A percentile compares a stretch with the other conserved stretches of the same genome.
phyloP scores from a whole-genome alignment of 2,797 vertebrate genomes.

The Gymnocypris eckloni region DNA sequence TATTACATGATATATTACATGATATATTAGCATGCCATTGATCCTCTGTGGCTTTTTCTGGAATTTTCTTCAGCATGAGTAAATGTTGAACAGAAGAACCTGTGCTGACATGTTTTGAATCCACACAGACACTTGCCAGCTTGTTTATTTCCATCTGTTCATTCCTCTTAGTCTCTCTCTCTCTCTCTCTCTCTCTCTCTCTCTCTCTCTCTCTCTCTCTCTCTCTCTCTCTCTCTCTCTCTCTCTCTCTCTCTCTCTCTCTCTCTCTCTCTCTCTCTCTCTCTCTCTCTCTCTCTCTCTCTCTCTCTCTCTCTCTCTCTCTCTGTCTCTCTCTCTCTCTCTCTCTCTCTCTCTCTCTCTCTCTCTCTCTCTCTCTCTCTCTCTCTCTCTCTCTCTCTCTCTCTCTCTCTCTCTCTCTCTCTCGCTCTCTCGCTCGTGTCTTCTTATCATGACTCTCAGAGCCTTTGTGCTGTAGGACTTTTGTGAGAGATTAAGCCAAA shows the following conservation, averaged over 20 bases:
- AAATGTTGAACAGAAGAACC: slow-evolving; percentile 32
- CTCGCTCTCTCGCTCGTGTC: slow-evolving; percentile 4
- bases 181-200: not conserved
- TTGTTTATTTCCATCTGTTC: slow-evolving; percentile 40
- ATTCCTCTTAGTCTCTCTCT: not conserved
- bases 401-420: not conserved
- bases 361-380: too few species aligned
- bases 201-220: not conserved
- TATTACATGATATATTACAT: not conserved
- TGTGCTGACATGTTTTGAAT: slow-evolving; percentile 59
- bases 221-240: slow-evolving; percentile 4
- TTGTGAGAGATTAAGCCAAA: slow-evolving; percentile 24
- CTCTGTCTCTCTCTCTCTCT: not conserved
- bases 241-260: not conserved
- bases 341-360: not conserved
- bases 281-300: not conserved
- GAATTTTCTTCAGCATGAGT: slow-evolving; percentile 38
- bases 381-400: too few species aligned
- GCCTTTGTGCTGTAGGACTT: slow-evolving; percentile 20
- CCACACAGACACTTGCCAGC: slow-evolving; percentile 25
- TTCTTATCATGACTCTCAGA: slow-evolving; percentile 37
- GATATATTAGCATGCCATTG: slow-evolving; percentile 1
- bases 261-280: not conserved
- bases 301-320: not conserved
- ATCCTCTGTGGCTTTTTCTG: slow-evolving; percentile 27